Evolutionary conservation across 2,888 invertebrate species (phyloP).

Genomic region (Pollenia angustigena): DNA sequence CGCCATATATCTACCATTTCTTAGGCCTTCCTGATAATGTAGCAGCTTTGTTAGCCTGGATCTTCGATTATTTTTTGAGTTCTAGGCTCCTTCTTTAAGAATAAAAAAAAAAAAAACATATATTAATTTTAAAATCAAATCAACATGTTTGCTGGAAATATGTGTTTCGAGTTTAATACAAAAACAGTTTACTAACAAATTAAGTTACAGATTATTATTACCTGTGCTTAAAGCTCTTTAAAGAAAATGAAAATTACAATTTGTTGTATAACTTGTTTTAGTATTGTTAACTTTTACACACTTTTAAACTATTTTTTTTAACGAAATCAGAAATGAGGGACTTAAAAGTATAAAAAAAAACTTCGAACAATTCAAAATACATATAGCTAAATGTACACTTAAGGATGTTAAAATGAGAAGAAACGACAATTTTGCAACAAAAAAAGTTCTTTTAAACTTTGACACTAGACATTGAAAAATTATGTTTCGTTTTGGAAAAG

Average conservation of each 20-base stretch:
- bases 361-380: slow-evolving; percentile 18
- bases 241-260: slow-evolving; percentile 17
- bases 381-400: slow-evolving; percentile 19
- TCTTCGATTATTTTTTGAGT: too few species aligned
- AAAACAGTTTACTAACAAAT: slow-evolving; percentile 39
- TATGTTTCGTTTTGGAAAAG: slow-evolving; percentile 19
- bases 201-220: slow-evolving; percentile 52
- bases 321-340: too few species aligned
- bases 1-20: too few species aligned
- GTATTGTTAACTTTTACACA: too few species aligned
- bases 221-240: slow-evolving; percentile 40
- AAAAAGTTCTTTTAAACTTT: slow-evolving; percentile 55
- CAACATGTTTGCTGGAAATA: too few species aligned
- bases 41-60: too few species aligned
- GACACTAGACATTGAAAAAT: slow-evolving; percentile 30
- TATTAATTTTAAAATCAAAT: too few species aligned
- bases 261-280: slow-evolving; percentile 2
- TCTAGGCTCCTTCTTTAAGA: too few species aligned
- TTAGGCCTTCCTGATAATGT: too few species aligned
- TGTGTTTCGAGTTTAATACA: too few species aligned
- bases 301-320: too few species aligned
- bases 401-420: slow-evolving; percentile 12
- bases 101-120: too few species aligned
- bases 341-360: background rate
- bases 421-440: background rate